Evolutionary conservation across 2,113 vertebrate species (phyloP), one percentile per base, ranked within the genome.

Genomic region (Rana temporaria): DNA sequence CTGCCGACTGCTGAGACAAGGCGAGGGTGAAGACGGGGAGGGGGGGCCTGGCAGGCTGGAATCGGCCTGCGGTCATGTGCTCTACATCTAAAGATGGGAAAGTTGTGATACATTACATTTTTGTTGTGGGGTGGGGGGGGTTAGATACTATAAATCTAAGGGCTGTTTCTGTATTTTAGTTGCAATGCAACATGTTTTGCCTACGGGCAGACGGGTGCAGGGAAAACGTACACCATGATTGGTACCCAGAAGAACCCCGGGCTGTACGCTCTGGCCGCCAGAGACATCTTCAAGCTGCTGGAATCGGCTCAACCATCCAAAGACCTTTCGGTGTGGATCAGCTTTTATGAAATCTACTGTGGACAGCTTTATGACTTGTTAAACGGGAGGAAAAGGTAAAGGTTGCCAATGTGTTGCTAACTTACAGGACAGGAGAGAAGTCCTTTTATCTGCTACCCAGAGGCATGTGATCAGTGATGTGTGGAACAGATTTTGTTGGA

Each of bases 271-370:
- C 84, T 98, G 87, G 96, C 96, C 76, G 96, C 92, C 32, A 90
- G 73, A 86, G 96, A 98, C 89, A 96, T 98, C 89, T 98, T 98
- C 81, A 84, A 86, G 62, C 91, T 94, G 64, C 89, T 98, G 48
- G 91, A 94, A 85, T 55, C 86, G 0, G 84, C 91, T 56, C 89
- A 88, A 18, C 77, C 86, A 77, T 86, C 76, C 72, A 90, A 79
- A 56, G 88, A 88, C 17, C 89, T 89, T 55, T 86, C 85, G 67
- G 95, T 98, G 84, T 93, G 92, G 85, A 94, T 98, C 90, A 98
- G 96, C 84, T 98, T 98, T 87, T 98, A 96, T 86, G 97, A 98
- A 88, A 97, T 98, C 85, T 98, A 98, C 91, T 96, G 96, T 38
- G 95, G 96, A 80, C 97, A 97, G 84, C 95, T 98, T 70, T 97